Base-by-base conservation (phyloP, 2,797 vertebrate genomes). In the Bradypodion ventrale region DNA sequence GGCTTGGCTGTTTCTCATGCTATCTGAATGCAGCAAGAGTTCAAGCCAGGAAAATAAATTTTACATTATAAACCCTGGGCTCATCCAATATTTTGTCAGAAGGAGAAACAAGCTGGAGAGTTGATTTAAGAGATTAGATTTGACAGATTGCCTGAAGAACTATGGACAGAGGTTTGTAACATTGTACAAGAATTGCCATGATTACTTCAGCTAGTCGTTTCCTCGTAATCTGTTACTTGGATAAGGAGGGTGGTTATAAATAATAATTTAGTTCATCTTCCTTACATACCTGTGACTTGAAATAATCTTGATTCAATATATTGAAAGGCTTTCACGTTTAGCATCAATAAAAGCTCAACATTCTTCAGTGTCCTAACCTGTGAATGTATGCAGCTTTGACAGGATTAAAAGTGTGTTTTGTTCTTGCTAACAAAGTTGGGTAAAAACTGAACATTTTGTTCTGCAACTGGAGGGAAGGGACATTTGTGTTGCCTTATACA, bases 401-500 rank as follows among this genome's bases (percentile, higher is more conserved):
- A 37, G 15, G 7, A 27, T 16, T 59, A 37, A 0, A 85, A 84
- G 25, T 4, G 2, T 13, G 0, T 0, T 65, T 83, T 13, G 73
- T 0, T 56, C 25, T 8, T 69, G 19, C 7, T 40, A 84, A 25
- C 52, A 0, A 0, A 1, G 0, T 4, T 21, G 19, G 5, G 4
- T 65, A 29, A 65, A 88, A 42, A 9, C 27, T 46, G 49, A 80
- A 56, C 7, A 77, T 83, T 68, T 19, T 25, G 27, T 79, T 35
- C 52, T 6, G 35, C 5, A 0, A 32, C 74, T 65, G 9, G 0
- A 76, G 75, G 77, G 90, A 75, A 89, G 44, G 8, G 62, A 21
- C 9, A 75, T 37, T n/a, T 65, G 59, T 75, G 32, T 40, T 77
- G 69, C 27, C 73, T 1, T 42, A 27, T 29, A 21, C 25, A 72